Evolutionary conservation across 2,888 invertebrate species (phyloP), one percentile per base, ranked within the genome.

Genomic region (Halictus ligatus): DNA sequence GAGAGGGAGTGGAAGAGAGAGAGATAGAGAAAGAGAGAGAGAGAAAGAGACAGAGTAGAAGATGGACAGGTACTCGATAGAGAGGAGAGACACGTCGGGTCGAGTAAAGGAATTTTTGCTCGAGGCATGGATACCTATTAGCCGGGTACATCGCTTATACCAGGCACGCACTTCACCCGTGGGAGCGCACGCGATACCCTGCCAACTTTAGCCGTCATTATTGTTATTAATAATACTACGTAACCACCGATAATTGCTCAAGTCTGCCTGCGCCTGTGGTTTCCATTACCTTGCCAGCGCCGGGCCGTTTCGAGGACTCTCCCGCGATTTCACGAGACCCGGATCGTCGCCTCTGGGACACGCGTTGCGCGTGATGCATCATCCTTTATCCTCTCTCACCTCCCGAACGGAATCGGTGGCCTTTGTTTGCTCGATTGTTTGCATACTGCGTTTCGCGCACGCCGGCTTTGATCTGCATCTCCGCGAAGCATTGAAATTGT

Each of bases 101-200:
- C 89, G 85, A 86, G 84, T 89, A 85, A 89, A 91, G 92, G 94
- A 94, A 94, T 94, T 80, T 92, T 80, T 92, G 94, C 94, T 93
- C 92, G 92, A 91, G 94, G 94, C 94, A 93, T 91, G 93, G 94
- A 93, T 94, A 91, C 92, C 94, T 94, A 94, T 94, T 95, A 94
- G 93, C 89, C 92, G 92, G 94, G 92, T 94, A 93, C 94, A 92
- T 93, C 94, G 93, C 93, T 94, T 94, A 94, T 93, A 92, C 92
- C 91, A 89, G 88, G 93, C 95, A 94, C 94, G 95, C 94, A 95
- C 94, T 94, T 94, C 92, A 93, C 91, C 94, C 95, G 95, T 95
- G 95, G 95, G 95, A 95, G 94, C 95, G 94, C 95, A 95, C 94
- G 94, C 94, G 94, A 94, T 94, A 92, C 58, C 88, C 92, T 89